Conservation (phyloP, 2,113 vertebrate genomes). For the Lagopus leucura region DNA sequence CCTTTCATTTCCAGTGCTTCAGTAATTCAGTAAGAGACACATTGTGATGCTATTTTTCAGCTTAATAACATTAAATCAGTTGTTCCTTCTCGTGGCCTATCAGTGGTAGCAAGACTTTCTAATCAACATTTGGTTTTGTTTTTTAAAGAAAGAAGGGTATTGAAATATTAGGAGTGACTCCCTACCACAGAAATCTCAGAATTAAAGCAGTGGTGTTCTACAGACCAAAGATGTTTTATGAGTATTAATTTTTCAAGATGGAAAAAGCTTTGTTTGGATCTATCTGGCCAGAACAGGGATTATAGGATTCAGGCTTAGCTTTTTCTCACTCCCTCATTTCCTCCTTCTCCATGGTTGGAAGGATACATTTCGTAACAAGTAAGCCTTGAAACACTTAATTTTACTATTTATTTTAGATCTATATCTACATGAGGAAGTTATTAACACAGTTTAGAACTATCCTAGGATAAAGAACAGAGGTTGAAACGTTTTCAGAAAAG, state of each 20-base stretch:
- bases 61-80: not conserved
- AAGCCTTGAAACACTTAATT: conserved; percentile 29
- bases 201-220: not conserved
- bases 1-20: not conserved
- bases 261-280: not conserved
- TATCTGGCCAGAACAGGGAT: not conserved
- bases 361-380: not conserved
- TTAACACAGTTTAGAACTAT: not conserved
- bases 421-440: conserved; percentile 37
- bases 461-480: conserved; percentile 11
- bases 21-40: not conserved
- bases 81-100: not conserved
- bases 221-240: not conserved
- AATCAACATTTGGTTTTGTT: not conserved
- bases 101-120: not conserved
- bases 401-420: conserved; percentile 37
- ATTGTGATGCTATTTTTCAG: not conserved
- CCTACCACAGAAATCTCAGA: not conserved
- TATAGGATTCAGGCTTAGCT: not conserved
- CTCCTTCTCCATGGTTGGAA: not conserved
- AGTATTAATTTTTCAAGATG: not conserved
- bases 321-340: not conserved
- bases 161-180: not conserved
- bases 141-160: not conserved
- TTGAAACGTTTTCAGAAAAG: not conserved